Evolutionary conservation across 2,113 vertebrate genomes (phyloP).

Genomic region (Haemorhous mexicanus): DNA sequence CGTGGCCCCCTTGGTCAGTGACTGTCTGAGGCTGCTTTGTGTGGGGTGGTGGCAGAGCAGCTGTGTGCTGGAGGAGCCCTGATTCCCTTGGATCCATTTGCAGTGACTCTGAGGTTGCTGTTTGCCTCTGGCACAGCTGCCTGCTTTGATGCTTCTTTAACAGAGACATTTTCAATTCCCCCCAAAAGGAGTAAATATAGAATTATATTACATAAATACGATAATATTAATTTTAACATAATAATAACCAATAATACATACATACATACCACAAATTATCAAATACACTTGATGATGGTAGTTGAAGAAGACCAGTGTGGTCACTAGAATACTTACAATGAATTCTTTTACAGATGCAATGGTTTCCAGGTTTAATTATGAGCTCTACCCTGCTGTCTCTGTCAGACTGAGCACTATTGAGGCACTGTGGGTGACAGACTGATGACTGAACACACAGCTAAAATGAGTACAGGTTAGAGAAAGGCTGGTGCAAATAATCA

Average conservation of each 20-base stretch:
- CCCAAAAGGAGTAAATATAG: not conserved
- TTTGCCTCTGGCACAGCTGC: not conserved
- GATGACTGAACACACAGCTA: not conserved
- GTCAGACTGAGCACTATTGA: not conserved
- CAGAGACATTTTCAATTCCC: not conserved
- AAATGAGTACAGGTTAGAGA: not conserved
- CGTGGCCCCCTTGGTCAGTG: fast-evolving
- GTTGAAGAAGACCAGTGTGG: not conserved
- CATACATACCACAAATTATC: not conserved
- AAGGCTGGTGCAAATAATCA: not conserved
- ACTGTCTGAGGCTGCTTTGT: not conserved
- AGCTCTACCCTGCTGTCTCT: not conserved
- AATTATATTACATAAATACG: not conserved
- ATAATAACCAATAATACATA: not conserved
- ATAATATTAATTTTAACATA: not conserved
- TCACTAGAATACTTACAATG: not conserved
- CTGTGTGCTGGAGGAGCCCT: not conserved
- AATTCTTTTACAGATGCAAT: not conserved
- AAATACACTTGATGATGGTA: not conserved
- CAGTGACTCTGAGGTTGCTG: not conserved
- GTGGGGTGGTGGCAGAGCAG: not conserved
- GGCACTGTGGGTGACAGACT: not conserved
- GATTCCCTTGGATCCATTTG: not conserved
- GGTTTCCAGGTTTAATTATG: not conserved
- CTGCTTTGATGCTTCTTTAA: not conserved